These are phyloP conservation scores for Ptychodera flava DNA, from an alignment of 35 echinoderm and acorn worm species.

Conservation along the genomic window DNA sequence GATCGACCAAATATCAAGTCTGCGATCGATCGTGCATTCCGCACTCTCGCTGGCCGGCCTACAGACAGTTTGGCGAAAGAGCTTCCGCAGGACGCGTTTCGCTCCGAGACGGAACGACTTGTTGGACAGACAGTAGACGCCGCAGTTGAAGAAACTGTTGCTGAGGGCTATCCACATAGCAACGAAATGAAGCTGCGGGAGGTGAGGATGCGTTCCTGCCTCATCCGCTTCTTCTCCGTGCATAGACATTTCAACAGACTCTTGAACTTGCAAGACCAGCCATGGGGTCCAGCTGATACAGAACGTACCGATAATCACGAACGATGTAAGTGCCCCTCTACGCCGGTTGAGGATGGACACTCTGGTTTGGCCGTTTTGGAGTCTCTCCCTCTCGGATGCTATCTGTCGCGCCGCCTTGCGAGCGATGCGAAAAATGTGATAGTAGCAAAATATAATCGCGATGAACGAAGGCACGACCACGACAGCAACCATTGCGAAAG, in stretches of 20 bases:
- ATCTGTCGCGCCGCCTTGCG: background rate
- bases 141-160: constrained; percentile 79
- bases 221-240: background rate
- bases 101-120: constrained; percentile 4
- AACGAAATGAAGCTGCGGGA: background rate
- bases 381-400: background rate
- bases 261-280: background rate
- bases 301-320: background rate
- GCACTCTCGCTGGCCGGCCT: too few relatives aligned
- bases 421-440: background rate
- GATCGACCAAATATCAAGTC: too few relatives aligned
- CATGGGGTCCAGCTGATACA: background rate
- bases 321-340: background rate
- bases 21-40: too few relatives aligned
- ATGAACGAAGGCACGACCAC: background rate
- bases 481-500: background rate
- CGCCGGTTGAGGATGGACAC: background rate
- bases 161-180: constrained; percentile 34
- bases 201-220: background rate
- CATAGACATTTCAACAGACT: background rate
- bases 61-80: background rate
- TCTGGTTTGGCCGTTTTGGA: background rate
- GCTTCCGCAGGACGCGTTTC: background rate
- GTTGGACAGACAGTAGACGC: constrained; percentile 74
- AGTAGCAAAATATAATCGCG: background rate